phyloP scores from a whole-genome alignment of 2,888 invertebrate genomes.

The Hypomecis punctinalis region DNA sequence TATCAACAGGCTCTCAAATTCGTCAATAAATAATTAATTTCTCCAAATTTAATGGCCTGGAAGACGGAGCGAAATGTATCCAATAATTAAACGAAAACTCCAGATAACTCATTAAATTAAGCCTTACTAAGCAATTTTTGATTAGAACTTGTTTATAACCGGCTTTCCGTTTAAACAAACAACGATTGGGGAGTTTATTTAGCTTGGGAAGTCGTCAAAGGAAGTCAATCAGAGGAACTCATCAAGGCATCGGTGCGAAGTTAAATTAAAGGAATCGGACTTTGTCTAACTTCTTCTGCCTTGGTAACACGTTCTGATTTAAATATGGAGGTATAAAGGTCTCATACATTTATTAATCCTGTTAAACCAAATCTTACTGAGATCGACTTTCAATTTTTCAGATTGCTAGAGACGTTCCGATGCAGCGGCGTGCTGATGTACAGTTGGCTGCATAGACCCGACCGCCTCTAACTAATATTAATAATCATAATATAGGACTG shows the following conservation, averaged over 20 bases:
- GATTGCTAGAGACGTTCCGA: too few species aligned
- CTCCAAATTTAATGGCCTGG: constrained; percentile 1
- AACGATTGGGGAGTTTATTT: constrained; percentile 21
- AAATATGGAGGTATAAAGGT: neutral
- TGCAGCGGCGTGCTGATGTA: too few species aligned
- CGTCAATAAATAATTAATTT: constrained; percentile 1
- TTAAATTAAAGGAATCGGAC: constrained; percentile 27
- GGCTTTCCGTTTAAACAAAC: constrained; percentile 24
- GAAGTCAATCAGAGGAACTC: constrained; percentile 29
- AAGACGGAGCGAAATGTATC: constrained; percentile 13
- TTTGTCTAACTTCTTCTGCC: constrained; percentile 11
- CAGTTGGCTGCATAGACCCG: too few species aligned
- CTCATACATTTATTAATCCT: too few species aligned
- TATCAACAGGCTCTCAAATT: neutral
- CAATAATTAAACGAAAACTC: constrained; percentile 11
- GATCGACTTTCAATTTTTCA: too few species aligned
- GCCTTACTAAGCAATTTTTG: constrained; percentile 31
- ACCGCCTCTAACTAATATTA: too few species aligned
- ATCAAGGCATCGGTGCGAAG: constrained; percentile 27
- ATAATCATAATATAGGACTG: too few species aligned
- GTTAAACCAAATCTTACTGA: too few species aligned
- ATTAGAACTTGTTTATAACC: constrained; percentile 29
- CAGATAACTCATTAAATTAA: constrained; percentile 29
- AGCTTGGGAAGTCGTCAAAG: constrained; percentile 24
- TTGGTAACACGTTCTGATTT: constrained; percentile 3